A percentile compares a stretch with the other conserved stretches of the same genome.
Conservation (phyloP, 1,140 invertebrate species). For the Caenorhabditis briggsae region DNA sequence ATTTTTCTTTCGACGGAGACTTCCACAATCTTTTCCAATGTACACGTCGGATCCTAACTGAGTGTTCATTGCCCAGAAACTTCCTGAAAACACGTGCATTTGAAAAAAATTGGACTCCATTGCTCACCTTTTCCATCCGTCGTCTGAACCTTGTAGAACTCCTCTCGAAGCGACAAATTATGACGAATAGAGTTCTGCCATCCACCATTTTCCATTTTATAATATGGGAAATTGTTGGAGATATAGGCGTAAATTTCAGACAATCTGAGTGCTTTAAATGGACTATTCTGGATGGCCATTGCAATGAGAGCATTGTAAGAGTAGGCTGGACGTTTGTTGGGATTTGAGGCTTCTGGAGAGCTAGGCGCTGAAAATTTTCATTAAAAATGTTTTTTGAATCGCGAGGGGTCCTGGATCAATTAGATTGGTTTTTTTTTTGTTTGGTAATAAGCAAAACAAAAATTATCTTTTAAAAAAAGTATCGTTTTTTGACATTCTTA, state of each 20-base stretch:
- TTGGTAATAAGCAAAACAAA: too few species aligned
- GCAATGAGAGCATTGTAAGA: slow-evolving; percentile 23
- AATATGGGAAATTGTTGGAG: slow-evolving; percentile 15
- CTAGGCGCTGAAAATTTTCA: too few species aligned
- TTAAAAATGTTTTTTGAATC: too few species aligned
- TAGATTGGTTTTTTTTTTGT: too few species aligned
- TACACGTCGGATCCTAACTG: background rate
- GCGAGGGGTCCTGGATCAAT: too few species aligned
- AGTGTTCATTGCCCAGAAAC: slow-evolving; percentile 28
- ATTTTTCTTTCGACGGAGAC: background rate
- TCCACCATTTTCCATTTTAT: background rate
- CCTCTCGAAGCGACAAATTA: slow-evolving; percentile 5
- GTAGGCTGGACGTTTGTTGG: background rate
- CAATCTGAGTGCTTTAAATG: background rate
- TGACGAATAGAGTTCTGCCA: slow-evolving; percentile 33
- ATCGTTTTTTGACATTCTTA: too few species aligned
- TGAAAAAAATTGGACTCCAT: background rate
- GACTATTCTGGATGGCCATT: slow-evolving; percentile 42
- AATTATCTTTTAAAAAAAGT: too few species aligned
- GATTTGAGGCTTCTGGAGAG: too few species aligned
- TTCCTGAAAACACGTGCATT: background rate
- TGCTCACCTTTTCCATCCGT: background rate
- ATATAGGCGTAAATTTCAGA: slow-evolving; percentile 8
- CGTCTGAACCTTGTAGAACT: slow-evolving; percentile 3
- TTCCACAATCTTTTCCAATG: slow-evolving; percentile 12